phyloP scores from a whole-genome alignment of 2,888 invertebrate species.

The Chalcis sispes region DNA sequence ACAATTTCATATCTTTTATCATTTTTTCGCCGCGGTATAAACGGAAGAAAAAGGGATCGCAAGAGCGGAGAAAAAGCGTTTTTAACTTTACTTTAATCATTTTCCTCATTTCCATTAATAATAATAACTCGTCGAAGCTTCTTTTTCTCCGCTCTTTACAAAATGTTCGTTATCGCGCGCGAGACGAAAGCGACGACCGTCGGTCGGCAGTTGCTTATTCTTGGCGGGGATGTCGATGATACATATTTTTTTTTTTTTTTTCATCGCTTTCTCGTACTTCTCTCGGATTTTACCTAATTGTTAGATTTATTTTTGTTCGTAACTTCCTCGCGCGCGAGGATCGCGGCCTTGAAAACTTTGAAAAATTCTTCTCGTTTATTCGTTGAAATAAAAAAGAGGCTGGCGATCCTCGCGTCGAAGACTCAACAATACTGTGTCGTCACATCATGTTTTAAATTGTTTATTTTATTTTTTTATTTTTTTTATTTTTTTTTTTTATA shows the following conservation, averaged over 20 bases:
- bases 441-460: too few relatives aligned
- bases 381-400: conserved; percentile 34
- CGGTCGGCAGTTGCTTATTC: conserved; percentile 63
- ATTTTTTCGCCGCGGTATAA: conserved; percentile 20
- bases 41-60: conserved; percentile 22
- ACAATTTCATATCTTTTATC: too few relatives aligned
- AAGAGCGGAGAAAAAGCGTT: conserved; percentile 33
- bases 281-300: neutral
- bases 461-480: too few relatives aligned
- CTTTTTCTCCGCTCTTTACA: conserved; percentile 34
- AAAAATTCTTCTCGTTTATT: conserved; percentile 8
- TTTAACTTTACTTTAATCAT: neutral
- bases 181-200: conserved; percentile 61
- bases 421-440: conserved; percentile 28
- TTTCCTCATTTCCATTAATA: neutral
- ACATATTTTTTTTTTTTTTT: too few relatives aligned
- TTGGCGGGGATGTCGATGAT: conserved; percentile 61
- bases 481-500: conserved; percentile 27
- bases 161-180: conserved; percentile 44
- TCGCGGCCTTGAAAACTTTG: conserved; percentile 1
- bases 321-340: conserved; percentile 14
- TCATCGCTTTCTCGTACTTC: conserved; percentile 27
- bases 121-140: too few relatives aligned
- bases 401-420: conserved; percentile 28
- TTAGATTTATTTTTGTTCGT: conserved; percentile 1